phyloP scores from a whole-genome alignment of 1,140 invertebrate genomes.

The Halyomorpha halys region DNA sequence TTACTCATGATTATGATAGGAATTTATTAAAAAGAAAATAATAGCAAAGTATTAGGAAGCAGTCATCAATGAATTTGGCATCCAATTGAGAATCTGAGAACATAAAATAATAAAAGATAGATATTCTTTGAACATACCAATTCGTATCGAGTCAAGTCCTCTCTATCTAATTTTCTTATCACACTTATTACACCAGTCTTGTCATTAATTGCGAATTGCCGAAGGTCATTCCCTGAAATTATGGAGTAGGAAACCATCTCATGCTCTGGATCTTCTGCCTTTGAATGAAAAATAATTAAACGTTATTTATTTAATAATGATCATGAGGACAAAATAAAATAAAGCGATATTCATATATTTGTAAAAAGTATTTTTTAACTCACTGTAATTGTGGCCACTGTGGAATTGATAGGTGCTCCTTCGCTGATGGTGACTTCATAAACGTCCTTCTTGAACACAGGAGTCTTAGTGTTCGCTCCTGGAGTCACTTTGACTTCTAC shows the following conservation, averaged over 20 bases:
- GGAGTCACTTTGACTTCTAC: slow-evolving; percentile 69
- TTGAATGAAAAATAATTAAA: slow-evolving; percentile 14
- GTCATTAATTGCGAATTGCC: slow-evolving; percentile 73
- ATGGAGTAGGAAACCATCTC: slow-evolving; percentile 77
- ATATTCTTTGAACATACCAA: slow-evolving; percentile 45
- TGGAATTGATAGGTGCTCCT: slow-evolving; percentile 75
- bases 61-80: too few species aligned
- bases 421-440: slow-evolving; percentile 82
- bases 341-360: too few species aligned
- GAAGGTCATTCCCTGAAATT: slow-evolving; percentile 70
- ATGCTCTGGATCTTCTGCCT: slow-evolving; percentile 80
- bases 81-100: too few species aligned
- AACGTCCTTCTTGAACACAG: slow-evolving; percentile 62
- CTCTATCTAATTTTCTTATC: slow-evolving; percentile 70
- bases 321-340: too few species aligned
- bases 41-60: too few species aligned
- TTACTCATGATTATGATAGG: too few species aligned
- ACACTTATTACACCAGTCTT: slow-evolving; percentile 72
- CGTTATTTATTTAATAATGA: too few species aligned
- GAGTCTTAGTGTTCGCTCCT: slow-evolving; percentile 74
- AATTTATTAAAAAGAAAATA: too few species aligned
- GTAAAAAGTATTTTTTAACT: slow-evolving; percentile 28
- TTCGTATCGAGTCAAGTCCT: slow-evolving; percentile 74
- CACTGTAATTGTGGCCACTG: slow-evolving; percentile 57
- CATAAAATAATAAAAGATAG: not conserved